Base-by-base conservation (phyloP, 2,888 invertebrate genomes). In the Anoncus sp. region DNA sequence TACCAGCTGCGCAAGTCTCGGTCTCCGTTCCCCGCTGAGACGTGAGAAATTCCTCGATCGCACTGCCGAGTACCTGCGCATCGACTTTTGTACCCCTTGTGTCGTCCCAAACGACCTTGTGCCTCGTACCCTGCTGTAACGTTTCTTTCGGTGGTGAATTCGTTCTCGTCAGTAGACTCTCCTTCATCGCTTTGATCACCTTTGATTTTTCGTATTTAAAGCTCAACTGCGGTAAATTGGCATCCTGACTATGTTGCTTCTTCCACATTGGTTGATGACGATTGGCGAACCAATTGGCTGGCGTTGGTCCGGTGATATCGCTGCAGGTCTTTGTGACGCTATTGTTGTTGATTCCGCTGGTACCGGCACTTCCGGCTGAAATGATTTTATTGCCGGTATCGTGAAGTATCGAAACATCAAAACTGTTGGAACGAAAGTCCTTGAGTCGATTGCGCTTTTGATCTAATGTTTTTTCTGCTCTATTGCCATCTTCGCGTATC, bases 371-470 rank as follows among this genome's bases (percentile, higher is more conserved):
- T 40, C 22, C 40, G 3, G 69, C 35, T 7, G 65, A 43, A 5
- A 53, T 31, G 1, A 53, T 55, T 31, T 87, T 79, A 91, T 92
- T 77, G 86, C 85, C 87, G n/a, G 89, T 87, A 2, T 87, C 93
- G 79, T 94, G 93, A 47, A 97, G 92, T 22, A 96, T 93, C 20
- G 96, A 96, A 0, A 96, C 94, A 89, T 97, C 97, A 86, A 97
- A 97, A 90, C 97, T 97, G 90, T 96, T 97, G 16, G 97, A 97
- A 67, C 97, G 94, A 89, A 94, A 95, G 81, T 94, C 95, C 80
- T 94, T 94, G 72, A 95, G 91, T 65, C 93, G 93, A 77, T 92
- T 92, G 24, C 93, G 91, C 81, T 93, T 94, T 73, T 94, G 94
- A 74, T 93, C 92, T 70, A 87, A 78, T 12, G 84, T 87, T 75